phyloP scores from a whole-genome alignment of 1,140 invertebrate species.

The Subanguina moxae region DNA sequence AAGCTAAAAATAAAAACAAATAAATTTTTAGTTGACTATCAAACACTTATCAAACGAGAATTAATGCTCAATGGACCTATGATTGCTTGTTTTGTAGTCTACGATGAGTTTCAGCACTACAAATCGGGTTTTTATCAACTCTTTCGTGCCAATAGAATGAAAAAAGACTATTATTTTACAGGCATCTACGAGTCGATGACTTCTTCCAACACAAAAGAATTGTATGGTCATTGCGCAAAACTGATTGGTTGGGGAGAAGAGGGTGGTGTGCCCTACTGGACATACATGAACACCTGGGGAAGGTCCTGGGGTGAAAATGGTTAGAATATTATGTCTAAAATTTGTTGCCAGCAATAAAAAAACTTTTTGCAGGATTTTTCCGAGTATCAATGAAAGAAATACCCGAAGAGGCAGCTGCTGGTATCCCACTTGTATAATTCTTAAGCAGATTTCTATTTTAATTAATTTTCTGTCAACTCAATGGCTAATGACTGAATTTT shows the following conservation, averaged over 20 bases:
- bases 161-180: constrained; percentile 22
- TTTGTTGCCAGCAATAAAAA: constrained; percentile 9
- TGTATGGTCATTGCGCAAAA: constrained; percentile 50
- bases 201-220: constrained; percentile 14
- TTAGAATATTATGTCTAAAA: constrained; percentile 15
- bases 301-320: constrained; percentile 44
- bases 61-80: constrained; percentile 42
- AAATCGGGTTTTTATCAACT: constrained; percentile 39
- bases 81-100: constrained; percentile 45
- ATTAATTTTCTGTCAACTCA: no score
- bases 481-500: no score
- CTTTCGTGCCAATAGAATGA: background rate
- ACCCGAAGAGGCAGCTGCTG: constrained; percentile 44
- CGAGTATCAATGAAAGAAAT: constrained; percentile 38
- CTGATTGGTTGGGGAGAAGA: constrained; percentile 47
- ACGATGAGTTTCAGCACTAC: constrained; percentile 51
- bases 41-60: constrained; percentile 39
- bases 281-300: constrained; percentile 45
- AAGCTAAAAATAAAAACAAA: constrained; percentile 18
- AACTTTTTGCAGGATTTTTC: constrained; percentile 41
- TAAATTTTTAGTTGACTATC: constrained; percentile 34
- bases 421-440: constrained; percentile 24
- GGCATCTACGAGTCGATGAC: constrained; percentile 42
- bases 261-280: constrained; percentile 34
- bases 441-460: no score